A percentile compares a stretch with the other conserved stretches of the same genome.
phyloP scores from a whole-genome alignment of 2,888 invertebrate species.

The Bursaphelenchus okinawaensis region DNA sequence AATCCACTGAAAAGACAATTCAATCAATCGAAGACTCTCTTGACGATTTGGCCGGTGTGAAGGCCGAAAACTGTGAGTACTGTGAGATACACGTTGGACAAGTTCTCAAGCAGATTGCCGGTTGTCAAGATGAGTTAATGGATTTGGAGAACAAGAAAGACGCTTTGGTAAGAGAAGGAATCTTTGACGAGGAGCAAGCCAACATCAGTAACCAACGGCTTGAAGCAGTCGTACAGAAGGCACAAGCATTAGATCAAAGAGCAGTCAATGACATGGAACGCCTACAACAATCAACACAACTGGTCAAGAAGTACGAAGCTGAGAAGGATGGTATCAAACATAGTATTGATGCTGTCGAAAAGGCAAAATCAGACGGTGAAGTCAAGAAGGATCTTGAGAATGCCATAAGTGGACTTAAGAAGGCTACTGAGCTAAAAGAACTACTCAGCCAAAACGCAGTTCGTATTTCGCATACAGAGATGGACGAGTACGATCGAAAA shows the following conservation, averaged over 20 bases:
- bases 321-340: background rate
- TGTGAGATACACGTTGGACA: conserved; percentile 27
- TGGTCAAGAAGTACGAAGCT: background rate
- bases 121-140: conserved; percentile 18
- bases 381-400: background rate
- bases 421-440: conserved; percentile 23
- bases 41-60: conserved; percentile 42
- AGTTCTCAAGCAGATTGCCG: conserved; percentile 19
- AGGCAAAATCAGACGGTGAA: background rate
- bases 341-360: background rate
- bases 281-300: background rate
- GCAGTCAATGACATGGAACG: background rate
- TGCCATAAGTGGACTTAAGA: conserved; percentile 6
- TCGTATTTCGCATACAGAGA: conserved; percentile 18
- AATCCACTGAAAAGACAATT: conserved; percentile 24
- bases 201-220: conserved; percentile 11
- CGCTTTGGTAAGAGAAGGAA: conserved; percentile 25
- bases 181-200: conserved; percentile 33
- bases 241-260: background rate
- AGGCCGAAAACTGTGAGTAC: conserved; percentile 33
- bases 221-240: background rate
- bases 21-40: conserved; percentile 41
- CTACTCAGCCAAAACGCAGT: conserved; percentile 25
- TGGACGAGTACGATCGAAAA: background rate
- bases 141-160: conserved; percentile 25